phyloP scores from a whole-genome alignment of 2,113 vertebrate species.

The Perccottus glenii region DNA sequence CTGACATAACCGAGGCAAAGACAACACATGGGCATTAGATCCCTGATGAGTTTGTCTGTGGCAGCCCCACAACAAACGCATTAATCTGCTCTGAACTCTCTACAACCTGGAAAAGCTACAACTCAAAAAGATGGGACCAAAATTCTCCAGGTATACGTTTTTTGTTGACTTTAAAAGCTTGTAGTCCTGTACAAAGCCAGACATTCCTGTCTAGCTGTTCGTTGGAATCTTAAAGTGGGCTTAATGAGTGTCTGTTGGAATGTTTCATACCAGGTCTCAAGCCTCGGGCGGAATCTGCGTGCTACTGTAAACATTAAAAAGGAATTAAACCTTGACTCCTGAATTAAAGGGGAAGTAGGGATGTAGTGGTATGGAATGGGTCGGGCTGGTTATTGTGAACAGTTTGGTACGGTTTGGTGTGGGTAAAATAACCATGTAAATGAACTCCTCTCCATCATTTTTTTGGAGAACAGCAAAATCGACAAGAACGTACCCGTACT shows the following conservation, averaged over 20 bases:
- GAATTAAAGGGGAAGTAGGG: background rate
- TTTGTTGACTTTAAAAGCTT: conserved; percentile 21
- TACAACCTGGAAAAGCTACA: background rate
- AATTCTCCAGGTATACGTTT: conserved; percentile 1
- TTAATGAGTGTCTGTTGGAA: conserved; percentile 54
- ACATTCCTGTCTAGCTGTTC: conserved; percentile 50
- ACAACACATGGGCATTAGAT: conserved; percentile 49
- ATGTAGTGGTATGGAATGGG: background rate
- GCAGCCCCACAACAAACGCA: conserved; percentile 31
- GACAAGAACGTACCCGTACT: no score
- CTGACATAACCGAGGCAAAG: conserved; percentile 58
- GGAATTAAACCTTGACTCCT: conserved; percentile 6
- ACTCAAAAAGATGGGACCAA: background rate
- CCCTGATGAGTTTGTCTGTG: conserved; percentile 31
- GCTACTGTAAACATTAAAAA: conserved; percentile 30
- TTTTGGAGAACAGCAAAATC: no score
- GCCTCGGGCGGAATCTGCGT: conserved; percentile 33
- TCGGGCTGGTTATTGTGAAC: no score
- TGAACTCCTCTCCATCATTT: no score
- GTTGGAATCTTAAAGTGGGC: conserved; percentile 38
- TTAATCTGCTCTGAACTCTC: conserved; percentile 29
- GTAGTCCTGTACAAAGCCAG: conserved; percentile 18
- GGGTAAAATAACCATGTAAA: no score
- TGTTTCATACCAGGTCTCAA: conserved; percentile 38
- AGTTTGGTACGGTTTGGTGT: no score